Percentiles rank a stretch among this genome's conserved stretches.
These are phyloP conservation scores for Nyctibius grandis DNA, from an alignment of 2,797 vertebrate species.

Conservation along the genomic window DNA sequence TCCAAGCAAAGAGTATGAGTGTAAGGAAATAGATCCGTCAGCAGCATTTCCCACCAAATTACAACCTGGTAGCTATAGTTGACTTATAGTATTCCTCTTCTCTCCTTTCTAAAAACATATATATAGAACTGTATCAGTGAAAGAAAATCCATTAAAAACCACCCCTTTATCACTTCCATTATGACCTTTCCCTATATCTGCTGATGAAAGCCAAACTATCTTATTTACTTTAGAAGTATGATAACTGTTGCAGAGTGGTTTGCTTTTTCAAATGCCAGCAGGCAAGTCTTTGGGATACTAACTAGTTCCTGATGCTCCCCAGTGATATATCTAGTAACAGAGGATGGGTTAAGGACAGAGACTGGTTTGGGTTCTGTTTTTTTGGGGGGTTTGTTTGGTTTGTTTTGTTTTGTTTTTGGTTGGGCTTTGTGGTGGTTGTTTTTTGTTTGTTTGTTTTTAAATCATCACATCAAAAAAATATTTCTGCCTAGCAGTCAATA, in stretches of 20 bases:
- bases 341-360: not conserved
- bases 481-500: not conserved
- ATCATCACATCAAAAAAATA: not conserved
- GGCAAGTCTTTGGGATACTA: not conserved
- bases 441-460: not conserved
- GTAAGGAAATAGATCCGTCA: not conserved
- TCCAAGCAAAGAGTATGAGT: not conserved
- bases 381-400: no score
- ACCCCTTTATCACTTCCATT: not conserved
- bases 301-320: not conserved
- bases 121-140: not conserved
- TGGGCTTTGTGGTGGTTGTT: no score
- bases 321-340: not conserved
- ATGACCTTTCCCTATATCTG: not conserved
- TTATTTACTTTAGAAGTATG: not conserved
- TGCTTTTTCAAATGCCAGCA: not conserved
- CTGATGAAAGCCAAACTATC: not conserved
- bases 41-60: constrained; percentile 13
- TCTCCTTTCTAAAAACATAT: not conserved
- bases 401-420: no score
- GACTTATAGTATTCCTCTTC: not conserved
- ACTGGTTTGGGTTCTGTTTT: not conserved
- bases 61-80: not conserved
- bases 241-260: not conserved
- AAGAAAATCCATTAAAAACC: not conserved